Base-by-base conservation (phyloP, 2,113 vertebrate genomes). In the Myrmophylax atrothorax region DNA sequence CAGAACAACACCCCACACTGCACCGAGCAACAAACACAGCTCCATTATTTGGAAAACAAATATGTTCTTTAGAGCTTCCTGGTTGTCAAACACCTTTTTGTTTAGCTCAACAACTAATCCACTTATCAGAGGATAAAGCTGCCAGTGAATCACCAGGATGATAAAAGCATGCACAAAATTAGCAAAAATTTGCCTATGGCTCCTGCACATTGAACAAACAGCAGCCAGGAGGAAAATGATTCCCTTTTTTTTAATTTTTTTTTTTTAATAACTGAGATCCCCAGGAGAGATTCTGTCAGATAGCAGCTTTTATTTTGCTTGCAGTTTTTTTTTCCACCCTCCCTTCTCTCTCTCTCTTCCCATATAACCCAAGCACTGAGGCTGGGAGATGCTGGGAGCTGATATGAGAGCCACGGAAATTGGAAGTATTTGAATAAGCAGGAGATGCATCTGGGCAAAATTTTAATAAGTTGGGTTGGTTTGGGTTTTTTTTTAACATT, bases 41-140 rank as follows among this genome's bases (percentile, higher is more conserved):
- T 94, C 94, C 97, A 97, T 98, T 98, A 94, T 98, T 97, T 10
- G 26, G 67, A 75, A 98, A 98, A 98, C 98, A 98, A 98, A 97
- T 96, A 96, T 95, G 96, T 98, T 98, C 97, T 98, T 98, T 66
- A n/a, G 96, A 97, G 97, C 97, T 97, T 97, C 96, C 96, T 96
- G 96, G 49, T 91, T 94, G 59, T 97, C 97, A 97, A 94, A 89
- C 97, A 97, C 98, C 96, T 98, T 98, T 98, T 98, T 98, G 98
- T 98, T 98, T 97, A 98, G 98, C 97, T 97, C 97, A 84, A 97
- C 84, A 95, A 97, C 98, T 98, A 98, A 98, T 98, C 98, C 98
- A 98, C 98, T 98, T 98, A 98, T 98, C 96, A 5, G 97, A 69
- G 98, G 97, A 96, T 98, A 98, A 98, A 98, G 98, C 95, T 92